Evolutionary conservation across 53 echinoderm and acorn worm species (phyloP).

Genomic region (Zoroaster sp.): DNA sequence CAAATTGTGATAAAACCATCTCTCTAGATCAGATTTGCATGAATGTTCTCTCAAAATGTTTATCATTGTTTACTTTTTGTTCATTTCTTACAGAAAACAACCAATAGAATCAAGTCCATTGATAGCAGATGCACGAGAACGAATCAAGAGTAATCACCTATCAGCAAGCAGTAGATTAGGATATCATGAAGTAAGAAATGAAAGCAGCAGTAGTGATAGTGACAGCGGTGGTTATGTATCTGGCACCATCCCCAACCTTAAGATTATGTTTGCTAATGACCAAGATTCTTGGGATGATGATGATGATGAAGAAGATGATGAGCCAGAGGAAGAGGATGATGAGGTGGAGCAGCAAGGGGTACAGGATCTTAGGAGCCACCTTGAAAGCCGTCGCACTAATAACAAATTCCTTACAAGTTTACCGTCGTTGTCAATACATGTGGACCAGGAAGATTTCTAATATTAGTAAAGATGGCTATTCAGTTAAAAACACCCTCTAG

Average conservation of each 20-base stretch:
- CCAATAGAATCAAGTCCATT: background rate
- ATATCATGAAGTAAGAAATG: background rate
- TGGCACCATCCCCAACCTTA: constrained; percentile 82
- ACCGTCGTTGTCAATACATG: constrained; percentile 81
- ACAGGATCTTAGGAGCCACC: constrained; percentile 63
- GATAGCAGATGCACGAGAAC: constrained; percentile 61
- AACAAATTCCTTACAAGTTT: constrained; percentile 67
- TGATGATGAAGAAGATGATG: constrained; percentile 38
- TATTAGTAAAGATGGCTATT: background rate
- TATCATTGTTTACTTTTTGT: background rate
- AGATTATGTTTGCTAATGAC: constrained; percentile 81
- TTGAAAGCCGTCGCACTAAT: constrained; percentile 61
- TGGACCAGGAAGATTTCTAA: constrained; percentile 61
- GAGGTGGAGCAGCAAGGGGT: background rate
- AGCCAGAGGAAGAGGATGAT: background rate
- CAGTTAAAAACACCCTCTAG: background rate
- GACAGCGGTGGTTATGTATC: constrained; percentile 24
- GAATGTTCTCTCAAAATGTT: too few relatives aligned
- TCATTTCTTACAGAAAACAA: background rate
- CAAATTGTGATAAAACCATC: too few relatives aligned
- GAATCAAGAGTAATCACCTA: constrained; percentile 2
- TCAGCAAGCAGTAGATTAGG: constrained; percentile 9
- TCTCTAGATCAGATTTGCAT: too few relatives aligned
- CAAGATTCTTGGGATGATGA: constrained; percentile 64
- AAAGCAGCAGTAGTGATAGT: constrained; percentile 36